Conservation (phyloP, 2,797 vertebrate genomes). For the Acrossocheilus fasciatus region DNA sequence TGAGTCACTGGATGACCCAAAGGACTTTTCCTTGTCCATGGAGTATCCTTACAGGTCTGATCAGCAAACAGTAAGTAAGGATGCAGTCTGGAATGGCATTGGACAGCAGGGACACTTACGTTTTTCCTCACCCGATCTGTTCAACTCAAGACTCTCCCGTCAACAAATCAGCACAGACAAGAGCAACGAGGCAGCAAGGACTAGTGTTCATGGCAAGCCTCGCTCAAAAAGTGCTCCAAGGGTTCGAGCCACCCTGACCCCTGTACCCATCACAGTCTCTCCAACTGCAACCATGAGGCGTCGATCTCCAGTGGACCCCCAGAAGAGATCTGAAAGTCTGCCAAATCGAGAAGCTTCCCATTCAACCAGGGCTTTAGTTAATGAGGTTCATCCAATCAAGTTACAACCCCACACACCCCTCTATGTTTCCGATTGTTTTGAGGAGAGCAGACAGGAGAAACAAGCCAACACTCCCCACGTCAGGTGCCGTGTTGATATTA, state of each 20-base stretch:
- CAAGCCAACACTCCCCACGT: constrained; percentile 86
- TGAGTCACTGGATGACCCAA: constrained; percentile 90
- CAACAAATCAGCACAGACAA: constrained; percentile 74
- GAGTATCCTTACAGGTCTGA: constrained; percentile 77
- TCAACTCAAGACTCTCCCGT: constrained; percentile 75
- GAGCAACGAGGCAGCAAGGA: constrained; percentile 74
- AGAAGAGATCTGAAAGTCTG: constrained; percentile 76
- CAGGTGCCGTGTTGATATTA: constrained; percentile 93
- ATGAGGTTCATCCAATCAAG: constrained; percentile 97
- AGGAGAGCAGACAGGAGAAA: constrained; percentile 76
- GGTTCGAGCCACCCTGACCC: constrained; percentile 82
- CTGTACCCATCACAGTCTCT: constrained; percentile 83
- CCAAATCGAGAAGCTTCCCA: constrained; percentile 77
- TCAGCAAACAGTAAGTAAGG: constrained; percentile 76
- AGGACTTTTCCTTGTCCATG: constrained; percentile 77
- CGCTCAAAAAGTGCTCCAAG: constrained; percentile 91
- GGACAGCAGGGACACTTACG: constrained; percentile 80
- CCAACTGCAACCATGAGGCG: constrained; percentile 77
- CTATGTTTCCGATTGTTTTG: constrained; percentile 86
- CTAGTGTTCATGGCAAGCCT: constrained; percentile 83
- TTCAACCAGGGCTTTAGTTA: constrained; percentile 82
- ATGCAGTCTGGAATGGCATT: constrained; percentile 75
- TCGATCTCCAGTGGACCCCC: constrained; percentile 73
- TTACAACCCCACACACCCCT: constrained; percentile 92
- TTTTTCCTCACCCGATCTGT: constrained; percentile 82